Evolutionary conservation across 2,888 invertebrate genomes (phyloP).

Genomic region (Volucella zonaria): DNA sequence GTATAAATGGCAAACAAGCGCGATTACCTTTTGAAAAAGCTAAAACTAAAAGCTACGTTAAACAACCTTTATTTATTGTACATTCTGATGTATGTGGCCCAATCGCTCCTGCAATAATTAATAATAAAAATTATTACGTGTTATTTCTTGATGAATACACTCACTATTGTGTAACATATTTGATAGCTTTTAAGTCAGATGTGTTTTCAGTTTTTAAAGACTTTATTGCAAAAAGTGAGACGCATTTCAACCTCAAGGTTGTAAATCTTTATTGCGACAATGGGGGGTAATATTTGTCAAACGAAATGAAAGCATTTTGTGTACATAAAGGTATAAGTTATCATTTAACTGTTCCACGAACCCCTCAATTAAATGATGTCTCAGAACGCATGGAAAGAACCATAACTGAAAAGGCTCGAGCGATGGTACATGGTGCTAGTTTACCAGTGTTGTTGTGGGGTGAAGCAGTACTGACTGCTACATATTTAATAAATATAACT

Average conservation of each 20-base stretch:
- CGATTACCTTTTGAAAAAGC: slow-evolving; percentile 77
- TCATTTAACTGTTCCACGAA: slow-evolving; percentile 79
- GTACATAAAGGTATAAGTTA: slow-evolving; percentile 76
- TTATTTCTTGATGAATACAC: slow-evolving; percentile 78
- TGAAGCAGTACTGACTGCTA: slow-evolving; percentile 79
- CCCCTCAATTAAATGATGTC: slow-evolving; percentile 80
- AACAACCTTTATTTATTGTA: slow-evolving; percentile 76
- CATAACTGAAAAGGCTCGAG: slow-evolving; percentile 74
- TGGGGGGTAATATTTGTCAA: slow-evolving; percentile 77
- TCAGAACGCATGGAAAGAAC: slow-evolving; percentile 79
- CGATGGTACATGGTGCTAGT: slow-evolving; percentile 77
- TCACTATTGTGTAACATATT: slow-evolving; percentile 75
- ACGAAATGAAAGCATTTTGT: slow-evolving; percentile 77
- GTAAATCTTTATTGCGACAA: slow-evolving; percentile 77
- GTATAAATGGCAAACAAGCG: slow-evolving; percentile 78
- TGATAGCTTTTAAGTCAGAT: slow-evolving; percentile 76
- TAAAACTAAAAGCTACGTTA: slow-evolving; percentile 73
- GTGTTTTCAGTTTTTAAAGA: slow-evolving; percentile 75
- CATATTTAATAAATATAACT: slow-evolving; percentile 78
- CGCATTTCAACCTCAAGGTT: slow-evolving; percentile 76
- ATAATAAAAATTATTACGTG: slow-evolving; percentile 60
- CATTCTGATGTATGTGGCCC: slow-evolving; percentile 78
- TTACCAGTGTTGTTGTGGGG: slow-evolving; percentile 79
- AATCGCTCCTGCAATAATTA: slow-evolving; percentile 77
- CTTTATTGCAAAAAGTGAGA: slow-evolving; percentile 74